Evolutionary conservation across 2,888 invertebrate species (phyloP).

Genomic region (Andrena minutula): DNA sequence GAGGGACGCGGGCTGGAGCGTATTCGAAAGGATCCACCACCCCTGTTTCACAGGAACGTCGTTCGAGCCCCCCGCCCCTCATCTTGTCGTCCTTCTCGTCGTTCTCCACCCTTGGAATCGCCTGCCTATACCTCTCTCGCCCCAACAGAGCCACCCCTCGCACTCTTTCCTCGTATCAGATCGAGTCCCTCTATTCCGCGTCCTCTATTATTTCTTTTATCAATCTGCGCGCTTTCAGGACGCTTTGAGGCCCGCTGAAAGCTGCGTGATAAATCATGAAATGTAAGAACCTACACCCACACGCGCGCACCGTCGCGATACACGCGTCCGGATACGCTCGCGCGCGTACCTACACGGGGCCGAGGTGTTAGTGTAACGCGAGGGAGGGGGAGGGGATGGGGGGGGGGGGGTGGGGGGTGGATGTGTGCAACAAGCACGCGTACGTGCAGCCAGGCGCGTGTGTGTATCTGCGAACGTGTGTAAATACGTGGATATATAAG

Average conservation of each 20-base stretch:
- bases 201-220: conserved; percentile 85
- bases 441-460: background rate
- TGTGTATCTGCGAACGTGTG: conserved; percentile 36
- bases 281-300: conserved; percentile 83
- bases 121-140: conserved; percentile 28
- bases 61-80: conserved; percentile 55
- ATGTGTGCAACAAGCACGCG: conserved; percentile 57
- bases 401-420: background rate
- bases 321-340: conserved; percentile 42
- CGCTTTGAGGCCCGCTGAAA: conserved; percentile 84
- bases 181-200: conserved; percentile 83
- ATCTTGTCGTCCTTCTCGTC: conserved; percentile 56
- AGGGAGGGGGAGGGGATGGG: too few relatives aligned
- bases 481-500: conserved; percentile 74
- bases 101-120: conserved; percentile 57
- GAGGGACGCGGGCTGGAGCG: conserved; percentile 58
- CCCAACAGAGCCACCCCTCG: conserved; percentile 39
- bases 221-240: conserved; percentile 84
- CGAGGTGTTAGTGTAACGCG: conserved; percentile 51
- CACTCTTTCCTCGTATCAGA: conserved; percentile 77
- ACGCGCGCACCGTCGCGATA: conserved; percentile 14
- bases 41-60: conserved; percentile 62
- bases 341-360: background rate
- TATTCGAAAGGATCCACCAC: conserved; percentile 74
- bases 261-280: conserved; percentile 85